A percentile compares a stretch with the other conserved stretches of the same genome.
Evolutionary conservation across 2,888 invertebrate genomes (phyloP).

Genomic region (Flabesymbios commensalis): DNA sequence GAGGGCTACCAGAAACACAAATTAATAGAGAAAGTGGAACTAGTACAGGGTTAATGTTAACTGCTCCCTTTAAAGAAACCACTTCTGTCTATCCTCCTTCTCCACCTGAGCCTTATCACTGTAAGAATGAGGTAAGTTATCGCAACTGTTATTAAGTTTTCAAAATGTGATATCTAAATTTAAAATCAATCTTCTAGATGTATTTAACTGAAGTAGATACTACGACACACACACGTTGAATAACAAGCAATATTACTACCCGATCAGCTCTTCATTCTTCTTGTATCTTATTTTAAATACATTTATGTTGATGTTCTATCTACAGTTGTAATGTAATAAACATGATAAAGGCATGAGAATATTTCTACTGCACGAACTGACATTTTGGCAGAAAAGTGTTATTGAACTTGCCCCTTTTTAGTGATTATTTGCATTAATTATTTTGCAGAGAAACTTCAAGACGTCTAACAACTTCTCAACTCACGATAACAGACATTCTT

Average conservation of each 20-base stretch:
- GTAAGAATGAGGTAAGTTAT: constrained; percentile 43
- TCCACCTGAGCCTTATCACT: constrained; percentile 39
- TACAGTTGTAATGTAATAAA: neutral
- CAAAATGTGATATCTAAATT: too few relatives aligned
- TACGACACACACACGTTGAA: too few relatives aligned
- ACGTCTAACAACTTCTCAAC: constrained; percentile 47
- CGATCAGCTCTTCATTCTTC: neutral
- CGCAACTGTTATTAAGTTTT: too few relatives aligned
- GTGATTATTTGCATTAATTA: neutral
- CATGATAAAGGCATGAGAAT: neutral
- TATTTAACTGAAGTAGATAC: too few relatives aligned
- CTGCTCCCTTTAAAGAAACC: constrained; percentile 36
- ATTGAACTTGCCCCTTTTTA: too few relatives aligned
- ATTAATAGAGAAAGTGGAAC: constrained; percentile 21
- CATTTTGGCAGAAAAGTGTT: too few relatives aligned
- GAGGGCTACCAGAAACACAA: neutral
- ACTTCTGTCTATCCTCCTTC: constrained; percentile 31
- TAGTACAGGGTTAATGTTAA: constrained; percentile 47
- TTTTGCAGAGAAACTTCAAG: constrained; percentile 47
- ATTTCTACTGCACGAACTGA: neutral
- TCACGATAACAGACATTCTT: constrained; percentile 54
- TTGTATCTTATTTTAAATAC: neutral
- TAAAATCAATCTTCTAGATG: too few relatives aligned
- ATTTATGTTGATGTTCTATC: neutral
- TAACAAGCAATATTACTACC: too few relatives aligned